Percentiles rank a stretch among this genome's conserved stretches.
phyloP scores from a whole-genome alignment of 2,888 invertebrate species.

The Pherbina coryleti region DNA sequence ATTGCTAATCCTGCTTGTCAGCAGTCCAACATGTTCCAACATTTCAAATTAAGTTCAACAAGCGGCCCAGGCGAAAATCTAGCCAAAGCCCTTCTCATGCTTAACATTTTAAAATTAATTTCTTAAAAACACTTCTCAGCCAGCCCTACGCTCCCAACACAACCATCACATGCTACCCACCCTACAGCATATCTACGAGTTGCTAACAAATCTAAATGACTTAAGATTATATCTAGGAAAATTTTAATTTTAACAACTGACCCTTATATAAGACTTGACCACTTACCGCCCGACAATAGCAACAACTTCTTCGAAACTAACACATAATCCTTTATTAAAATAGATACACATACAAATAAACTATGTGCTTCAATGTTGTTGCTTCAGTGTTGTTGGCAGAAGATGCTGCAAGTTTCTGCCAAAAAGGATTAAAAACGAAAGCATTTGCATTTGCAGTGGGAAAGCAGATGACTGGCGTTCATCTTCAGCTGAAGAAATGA shows the following conservation, averaged over 20 bases:
- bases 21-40: neutral
- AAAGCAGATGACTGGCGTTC: neutral
- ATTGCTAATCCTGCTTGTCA: neutral
- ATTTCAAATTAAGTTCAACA: neutral
- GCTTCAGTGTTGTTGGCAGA: neutral
- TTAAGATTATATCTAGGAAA: slow-evolving; percentile 37
- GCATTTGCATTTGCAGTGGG: no score
- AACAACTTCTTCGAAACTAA: slow-evolving; percentile 27
- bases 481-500: neutral
- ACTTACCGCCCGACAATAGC: neutral
- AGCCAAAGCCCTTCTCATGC: neutral
- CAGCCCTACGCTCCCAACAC: neutral
- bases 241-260: slow-evolving; percentile 40
- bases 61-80: neutral
- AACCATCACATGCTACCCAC: neutral
- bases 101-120: slow-evolving; percentile 4
- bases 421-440: slow-evolving; percentile 17
- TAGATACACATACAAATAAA: neutral
- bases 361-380: neutral
- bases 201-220: slow-evolving; percentile 32
- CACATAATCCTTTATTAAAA: slow-evolving; percentile 31
- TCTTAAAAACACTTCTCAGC: no score
- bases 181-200: neutral
- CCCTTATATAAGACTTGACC: slow-evolving; percentile 15
- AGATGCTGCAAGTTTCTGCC: neutral